These are phyloP conservation scores for Cactoblastis cactorum DNA, from an alignment of 2,888 invertebrate species.

Conservation along the genomic window DNA sequence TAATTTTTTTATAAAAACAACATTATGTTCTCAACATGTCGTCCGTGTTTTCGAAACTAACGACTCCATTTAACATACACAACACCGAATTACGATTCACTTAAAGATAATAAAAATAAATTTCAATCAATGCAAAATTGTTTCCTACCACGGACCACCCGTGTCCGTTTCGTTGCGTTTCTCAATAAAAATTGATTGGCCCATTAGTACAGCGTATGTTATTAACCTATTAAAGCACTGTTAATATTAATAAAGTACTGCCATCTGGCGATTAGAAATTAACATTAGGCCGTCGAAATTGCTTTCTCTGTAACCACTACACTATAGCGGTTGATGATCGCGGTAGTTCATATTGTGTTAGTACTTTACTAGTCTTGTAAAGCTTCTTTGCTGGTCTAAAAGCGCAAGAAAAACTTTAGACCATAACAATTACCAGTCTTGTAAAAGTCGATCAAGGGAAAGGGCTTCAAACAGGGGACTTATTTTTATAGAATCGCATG, in stretches of 20 bases:
- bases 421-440: no score
- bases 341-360: neutral
- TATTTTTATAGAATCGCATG: no score
- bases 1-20: neutral
- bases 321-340: neutral
- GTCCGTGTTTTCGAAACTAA: neutral
- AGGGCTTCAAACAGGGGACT: no score
- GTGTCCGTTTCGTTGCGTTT: slow-evolving; percentile 45
- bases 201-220: slow-evolving; percentile 45
- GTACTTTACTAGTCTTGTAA: neutral
- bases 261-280: slow-evolving; percentile 38
- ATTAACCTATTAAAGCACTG: slow-evolving; percentile 55
- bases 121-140: slow-evolving; percentile 23
- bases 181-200: slow-evolving; percentile 63
- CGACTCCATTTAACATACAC: slow-evolving; percentile 6
- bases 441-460: no score
- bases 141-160: slow-evolving; percentile 43
- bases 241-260: slow-evolving; percentile 52
- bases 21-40: neutral
- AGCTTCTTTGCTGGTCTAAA: no score
- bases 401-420: no score
- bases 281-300: slow-evolving; percentile 20
- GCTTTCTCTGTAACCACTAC: slow-evolving; percentile 5
- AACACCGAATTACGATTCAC: slow-evolving; percentile 17
- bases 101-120: slow-evolving; percentile 17